These are phyloP conservation scores for Eupithecia subfuscata DNA, from an alignment of 2,888 invertebrate genomes.

Conservation along the genomic window DNA sequence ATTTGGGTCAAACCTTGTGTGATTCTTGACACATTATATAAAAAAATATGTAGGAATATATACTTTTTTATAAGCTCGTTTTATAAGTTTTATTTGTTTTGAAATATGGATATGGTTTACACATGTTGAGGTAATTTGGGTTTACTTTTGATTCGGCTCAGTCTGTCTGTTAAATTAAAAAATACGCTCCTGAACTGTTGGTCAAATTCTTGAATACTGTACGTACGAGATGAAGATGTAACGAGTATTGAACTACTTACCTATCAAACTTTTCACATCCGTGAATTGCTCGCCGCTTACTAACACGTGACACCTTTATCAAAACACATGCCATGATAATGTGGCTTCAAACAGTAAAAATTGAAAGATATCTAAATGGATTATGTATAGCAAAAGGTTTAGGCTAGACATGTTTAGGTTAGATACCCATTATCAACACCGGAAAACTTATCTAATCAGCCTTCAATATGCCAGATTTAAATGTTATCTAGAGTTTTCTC, in stretches of 20 bases:
- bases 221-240: neutral
- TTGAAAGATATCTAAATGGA: neutral
- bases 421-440: slow-evolving; percentile 1
- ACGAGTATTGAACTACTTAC: neutral
- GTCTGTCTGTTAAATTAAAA: neutral
- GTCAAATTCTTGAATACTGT: neutral
- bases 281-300: slow-evolving; percentile 7
- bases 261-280: neutral
- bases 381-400: neutral
- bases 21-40: neutral
- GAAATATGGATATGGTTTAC: neutral
- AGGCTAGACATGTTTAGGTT: neutral
- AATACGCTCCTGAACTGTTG: neutral
- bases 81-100: neutral
- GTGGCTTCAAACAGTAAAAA: neutral
- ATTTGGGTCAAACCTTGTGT: slow-evolving; percentile 1
- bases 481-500: neutral
- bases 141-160: neutral
- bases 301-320: neutral
- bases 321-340: neutral
- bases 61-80: neutral
- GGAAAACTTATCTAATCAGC: slow-evolving; percentile 3
- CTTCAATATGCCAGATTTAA: slow-evolving; percentile 5
- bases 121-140: neutral
- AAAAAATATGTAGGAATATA: neutral